phyloP scores from a whole-genome alignment of 2,113 vertebrate species.

The Gnathonemus echidnorhynchus region DNA sequence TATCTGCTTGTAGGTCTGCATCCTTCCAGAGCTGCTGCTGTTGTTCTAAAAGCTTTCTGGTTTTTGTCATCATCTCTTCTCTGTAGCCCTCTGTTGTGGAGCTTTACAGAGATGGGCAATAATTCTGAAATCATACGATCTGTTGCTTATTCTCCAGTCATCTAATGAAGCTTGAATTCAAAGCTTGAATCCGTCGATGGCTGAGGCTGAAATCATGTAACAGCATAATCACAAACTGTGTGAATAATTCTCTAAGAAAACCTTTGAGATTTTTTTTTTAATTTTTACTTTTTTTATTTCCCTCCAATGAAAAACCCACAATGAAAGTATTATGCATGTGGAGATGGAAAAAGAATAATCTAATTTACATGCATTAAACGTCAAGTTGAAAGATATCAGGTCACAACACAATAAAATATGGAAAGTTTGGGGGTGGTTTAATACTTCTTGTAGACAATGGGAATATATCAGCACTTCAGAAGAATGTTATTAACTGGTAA shows the following conservation, averaged over 20 bases:
- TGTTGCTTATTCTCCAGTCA: background rate
- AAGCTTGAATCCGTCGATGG: background rate
- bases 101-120: background rate
- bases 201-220: background rate
- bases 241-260: background rate
- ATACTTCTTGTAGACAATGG: background rate
- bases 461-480: background rate
- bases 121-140: background rate
- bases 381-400: background rate
- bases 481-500: background rate
- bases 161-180: background rate
- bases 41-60: background rate
- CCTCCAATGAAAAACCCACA: background rate
- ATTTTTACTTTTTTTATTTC: background rate
- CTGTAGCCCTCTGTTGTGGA: background rate
- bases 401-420: background rate
- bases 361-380: background rate
- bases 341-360: background rate
- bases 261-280: background rate
- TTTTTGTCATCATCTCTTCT: background rate
- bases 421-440: background rate
- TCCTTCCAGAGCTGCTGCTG: background rate
- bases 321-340: background rate
- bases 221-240: background rate
- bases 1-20: background rate